Evolutionary conservation across 2,113 vertebrate genomes (phyloP).

Genomic region (Scatophagus argus): DNA sequence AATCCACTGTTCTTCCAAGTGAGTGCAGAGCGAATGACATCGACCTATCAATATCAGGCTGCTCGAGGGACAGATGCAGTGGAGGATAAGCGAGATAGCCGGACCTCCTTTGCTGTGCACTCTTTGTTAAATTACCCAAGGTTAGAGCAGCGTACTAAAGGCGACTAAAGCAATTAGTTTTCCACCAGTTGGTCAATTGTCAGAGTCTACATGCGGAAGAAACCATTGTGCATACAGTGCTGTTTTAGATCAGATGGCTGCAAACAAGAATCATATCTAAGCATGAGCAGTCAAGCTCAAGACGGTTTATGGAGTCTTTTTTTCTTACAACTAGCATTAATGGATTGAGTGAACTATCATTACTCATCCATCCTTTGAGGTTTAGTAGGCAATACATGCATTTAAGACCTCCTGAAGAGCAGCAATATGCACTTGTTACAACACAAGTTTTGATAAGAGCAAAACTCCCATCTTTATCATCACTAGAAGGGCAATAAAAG

Average conservation of each 20-base stretch:
- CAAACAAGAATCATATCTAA: conserved; percentile 50
- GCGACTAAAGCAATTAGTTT: conserved; percentile 74
- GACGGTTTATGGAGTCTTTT: conserved; percentile 12
- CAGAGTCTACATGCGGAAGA: conserved; percentile 60
- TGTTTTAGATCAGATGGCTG: conserved; percentile 54
- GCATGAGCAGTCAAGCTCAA: conserved; percentile 20
- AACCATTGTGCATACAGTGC: conserved; percentile 45
- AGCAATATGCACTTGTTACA: background rate
- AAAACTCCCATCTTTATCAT: conserved; percentile 22
- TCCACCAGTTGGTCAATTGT: conserved; percentile 74
- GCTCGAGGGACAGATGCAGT: conserved; percentile 58
- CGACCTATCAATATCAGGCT: conserved; percentile 55
- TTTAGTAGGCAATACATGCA: background rate
- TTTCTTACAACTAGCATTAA: conserved; percentile 1
- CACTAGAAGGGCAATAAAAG: conserved; percentile 5
- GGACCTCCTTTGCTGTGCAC: conserved; percentile 53
- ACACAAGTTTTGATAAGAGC: conserved; percentile 6
- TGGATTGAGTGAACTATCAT: background rate
- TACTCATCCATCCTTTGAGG: conserved; percentile 1
- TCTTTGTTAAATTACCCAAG: conserved; percentile 74
- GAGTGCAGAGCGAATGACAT: conserved; percentile 60
- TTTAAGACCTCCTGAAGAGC: background rate
- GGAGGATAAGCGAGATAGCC: conserved; percentile 48
- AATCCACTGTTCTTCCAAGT: conserved; percentile 74
- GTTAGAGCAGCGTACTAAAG: conserved; percentile 70